These are phyloP conservation scores for Metridium senile DNA, from an alignment of 92 coral and sea anemone species.

Conservation along the genomic window DNA sequence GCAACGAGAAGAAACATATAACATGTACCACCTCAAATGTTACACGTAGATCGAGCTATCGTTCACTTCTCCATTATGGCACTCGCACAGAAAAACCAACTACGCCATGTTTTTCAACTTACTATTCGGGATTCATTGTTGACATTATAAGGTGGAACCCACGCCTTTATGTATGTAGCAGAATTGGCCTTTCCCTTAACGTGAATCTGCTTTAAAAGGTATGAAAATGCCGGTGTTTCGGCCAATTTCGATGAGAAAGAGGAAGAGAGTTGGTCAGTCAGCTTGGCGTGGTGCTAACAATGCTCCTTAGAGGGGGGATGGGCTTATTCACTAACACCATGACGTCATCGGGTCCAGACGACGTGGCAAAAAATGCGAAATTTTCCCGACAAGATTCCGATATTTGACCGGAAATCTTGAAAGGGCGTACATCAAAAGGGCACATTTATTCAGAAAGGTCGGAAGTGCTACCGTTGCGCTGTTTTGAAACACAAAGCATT, in stretches of 20 bases:
- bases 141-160: constrained; percentile 93
- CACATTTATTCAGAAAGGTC: neutral
- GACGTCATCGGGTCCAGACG: constrained; percentile 86
- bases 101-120: constrained; percentile 76
- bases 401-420: constrained; percentile 24
- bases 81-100: constrained; percentile 61
- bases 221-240: constrained; percentile 78
- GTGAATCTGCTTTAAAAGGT: constrained; percentile 72
- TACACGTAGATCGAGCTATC: constrained; percentile 65
- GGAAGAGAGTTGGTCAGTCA: constrained; percentile 94
- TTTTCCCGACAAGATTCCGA: constrained; percentile 31
- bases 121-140: constrained; percentile 99
- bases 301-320: constrained; percentile 97
- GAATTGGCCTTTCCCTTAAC: constrained; percentile 70
- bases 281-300: constrained; percentile 98
- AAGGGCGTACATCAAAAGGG: neutral
- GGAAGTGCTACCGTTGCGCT: neutral
- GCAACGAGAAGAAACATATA: constrained; percentile 55
- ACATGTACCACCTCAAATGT: constrained; percentile 29
- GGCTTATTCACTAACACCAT: constrained; percentile 64
- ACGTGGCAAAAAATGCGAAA: constrained; percentile 80
- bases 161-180: constrained; percentile 64
- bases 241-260: constrained; percentile 67
- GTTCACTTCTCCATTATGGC: constrained; percentile 70
- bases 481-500: neutral